phyloP scores from a whole-genome alignment of 2,888 invertebrate genomes.

The Pollenia amentaria region DNA sequence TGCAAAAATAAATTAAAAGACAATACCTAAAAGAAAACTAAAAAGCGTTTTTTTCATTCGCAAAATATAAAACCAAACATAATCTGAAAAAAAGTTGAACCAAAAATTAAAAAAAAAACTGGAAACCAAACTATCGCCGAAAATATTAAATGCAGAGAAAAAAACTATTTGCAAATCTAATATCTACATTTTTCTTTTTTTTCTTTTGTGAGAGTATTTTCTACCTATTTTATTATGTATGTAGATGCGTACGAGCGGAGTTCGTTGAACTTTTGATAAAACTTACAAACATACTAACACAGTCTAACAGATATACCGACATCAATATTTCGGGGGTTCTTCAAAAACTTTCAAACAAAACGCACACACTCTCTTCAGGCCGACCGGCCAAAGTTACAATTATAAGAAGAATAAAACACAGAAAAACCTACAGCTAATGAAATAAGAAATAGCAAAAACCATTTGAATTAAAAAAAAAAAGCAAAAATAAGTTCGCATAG shows the following conservation, averaged over 20 bases:
- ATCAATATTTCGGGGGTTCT: constrained; percentile 36
- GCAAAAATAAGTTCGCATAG: constrained; percentile 55
- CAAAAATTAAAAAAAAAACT: constrained; percentile 1
- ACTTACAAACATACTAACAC: neutral
- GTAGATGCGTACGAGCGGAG: constrained; percentile 66
- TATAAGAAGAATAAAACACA: constrained; percentile 1
- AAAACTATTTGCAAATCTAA: constrained; percentile 11
- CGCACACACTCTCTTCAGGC: neutral
- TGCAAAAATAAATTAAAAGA: constrained; percentile 3
- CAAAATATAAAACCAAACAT: constrained; percentile 10
- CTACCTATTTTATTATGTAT: constrained; percentile 42
- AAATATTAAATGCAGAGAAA: neutral
- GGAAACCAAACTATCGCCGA: neutral
- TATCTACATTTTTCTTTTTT: constrained; percentile 27
- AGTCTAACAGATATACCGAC: neutral
- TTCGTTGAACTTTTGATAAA: constrained; percentile 64
- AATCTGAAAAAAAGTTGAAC: constrained; percentile 2
- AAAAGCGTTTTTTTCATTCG: neutral
- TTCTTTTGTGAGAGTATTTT: neutral
- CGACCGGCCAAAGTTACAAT: constrained; percentile 10
- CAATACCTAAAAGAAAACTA: constrained; percentile 7
- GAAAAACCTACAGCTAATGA: constrained; percentile 24
- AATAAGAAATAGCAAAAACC: neutral
- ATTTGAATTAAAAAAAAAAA: constrained; percentile 18
- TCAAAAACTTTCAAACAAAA: constrained; percentile 49